phyloP scores from a whole-genome alignment of 2,113 vertebrate genomes.

The Microcebus jonahi region DNA sequence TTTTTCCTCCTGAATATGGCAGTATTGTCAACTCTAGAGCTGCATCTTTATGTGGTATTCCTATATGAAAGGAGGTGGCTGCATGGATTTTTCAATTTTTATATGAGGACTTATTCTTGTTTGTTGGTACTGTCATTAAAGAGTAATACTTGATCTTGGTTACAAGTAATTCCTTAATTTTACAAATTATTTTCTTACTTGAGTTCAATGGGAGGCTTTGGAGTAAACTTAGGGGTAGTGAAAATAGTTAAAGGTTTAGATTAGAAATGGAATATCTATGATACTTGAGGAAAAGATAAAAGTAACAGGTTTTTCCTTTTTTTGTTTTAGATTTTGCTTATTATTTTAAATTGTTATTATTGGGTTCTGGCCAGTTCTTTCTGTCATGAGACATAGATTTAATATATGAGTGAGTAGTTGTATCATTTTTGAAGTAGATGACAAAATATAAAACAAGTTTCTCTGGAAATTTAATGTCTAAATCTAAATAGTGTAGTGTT shows the following conservation, averaged over 20 bases:
- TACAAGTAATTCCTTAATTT: slow-evolving; percentile 9
- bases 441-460: slow-evolving; percentile 26
- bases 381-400: background rate
- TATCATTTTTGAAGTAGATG: background rate
- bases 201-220: background rate
- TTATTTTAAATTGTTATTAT: background rate
- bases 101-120: slow-evolving; percentile 1
- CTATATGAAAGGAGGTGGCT: background rate
- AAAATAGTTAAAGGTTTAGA: background rate
- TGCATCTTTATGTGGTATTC: background rate
- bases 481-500: background rate
- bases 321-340: too few species aligned
- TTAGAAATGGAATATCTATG: slow-evolving; percentile 12
- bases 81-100: background rate
- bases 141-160: slow-evolving; percentile 36
- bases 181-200: slow-evolving; percentile 42
- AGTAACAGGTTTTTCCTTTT: background rate
- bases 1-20: background rate
- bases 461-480: slow-evolving; percentile 13
- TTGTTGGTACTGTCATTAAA: slow-evolving; percentile 5
- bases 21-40: background rate
- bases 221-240: background rate
- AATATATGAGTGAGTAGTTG: background rate
- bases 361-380: background rate
- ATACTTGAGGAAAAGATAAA: background rate